Evolutionary conservation across 2,797 vertebrate species (phyloP), one percentile per base, ranked within the genome.

Genomic region (Thunnus albacares): DNA sequence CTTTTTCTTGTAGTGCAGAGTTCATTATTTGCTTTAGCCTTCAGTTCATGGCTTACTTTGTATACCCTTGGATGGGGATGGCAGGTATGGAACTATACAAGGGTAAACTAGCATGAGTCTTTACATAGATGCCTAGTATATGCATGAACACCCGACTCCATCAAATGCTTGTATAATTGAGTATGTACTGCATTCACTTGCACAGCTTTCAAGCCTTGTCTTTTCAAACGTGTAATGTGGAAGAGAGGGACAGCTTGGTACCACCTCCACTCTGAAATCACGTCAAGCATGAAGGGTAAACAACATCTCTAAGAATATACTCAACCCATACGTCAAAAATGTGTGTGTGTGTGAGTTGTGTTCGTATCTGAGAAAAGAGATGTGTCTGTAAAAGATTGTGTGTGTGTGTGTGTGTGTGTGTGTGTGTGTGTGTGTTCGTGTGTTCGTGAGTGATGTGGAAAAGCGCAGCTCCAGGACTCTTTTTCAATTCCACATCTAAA

Each of bases 241-340:
- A 71, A 61, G 72, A 89, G 77, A 84, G 80, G 70, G 87, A 89
- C 85, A 86, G 84, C 79, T 85, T n/a, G 45, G 71, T 68, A 85
- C 85, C 84, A 86, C 90, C 87, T 90, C 87, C 79, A 78, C 81
- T 88, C 73, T 75, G 84, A 82, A 90, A 83, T 88, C 83, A 90
- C 56, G 67, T 92, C 90, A 87, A 86, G 81, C 88, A 82, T 93
- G 87, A 93, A 91, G 88, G 90, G 88, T 90, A 91, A 91, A 92
- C 87, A 90, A 90, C 86, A 86, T 81, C 64, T 80, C 73, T 20
- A 49, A 77, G 81, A 83, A 82, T 57, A 82, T 41, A 77, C 65
- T 78, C 79, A 38, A 73, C 55, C 91, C 61, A 80, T 78, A 83
- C 22, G 26, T 90, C 81, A 81, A 71, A 83, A 84, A 58, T 53